Evolutionary conservation across 2,113 vertebrate species (phyloP), one percentile per base, ranked within the genome.

Genomic region (Lampris incognitus): DNA sequence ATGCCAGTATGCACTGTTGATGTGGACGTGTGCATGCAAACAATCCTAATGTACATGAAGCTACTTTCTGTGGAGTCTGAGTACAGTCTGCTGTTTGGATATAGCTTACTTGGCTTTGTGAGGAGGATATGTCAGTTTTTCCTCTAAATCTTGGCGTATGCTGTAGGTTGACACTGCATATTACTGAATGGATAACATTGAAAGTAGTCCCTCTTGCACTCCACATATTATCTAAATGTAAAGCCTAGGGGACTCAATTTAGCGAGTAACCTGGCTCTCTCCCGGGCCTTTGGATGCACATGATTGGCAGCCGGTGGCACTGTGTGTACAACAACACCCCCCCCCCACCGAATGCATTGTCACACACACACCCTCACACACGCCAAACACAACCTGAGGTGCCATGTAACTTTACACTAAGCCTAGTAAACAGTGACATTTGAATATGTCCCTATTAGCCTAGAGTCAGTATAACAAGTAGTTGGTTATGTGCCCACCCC

Each of bases 211-310:
- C 8, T 72, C 74, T 75, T 78, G 41, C 64, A 51, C 55, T 84
- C 66, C 52, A 65, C 63, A 72, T 49, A 72, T 40, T 71, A 72
- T 72, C 66, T 66, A 79, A 81, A 69, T 85, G 69, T 67, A 83
- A 85, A 85, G 68, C 83, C 85, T 66, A 37, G 56, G 88, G 84
- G 85, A 87, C 81, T 91, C 82, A 85, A 85, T 90, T 89, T 84
- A 86, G 63, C 74, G 69, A 68, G 66, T 89, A 85, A 86, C 85
- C 66, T 72, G 74, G 62, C 70, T 66, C 56, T 69, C 63, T 81
- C 86, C 66, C n/a, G 37, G 65, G 74, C 66, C 62, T 83, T 69
- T 82, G 73, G 64, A 74, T 68, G 69, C 58, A 38, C 59, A 56
- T 87, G 88, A 91, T 74, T 87, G 87, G 71, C 85, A 85, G 83